Evolutionary conservation across 2,797 vertebrate genomes (phyloP).

Genomic region (Mormyrops boulengeri): DNA sequence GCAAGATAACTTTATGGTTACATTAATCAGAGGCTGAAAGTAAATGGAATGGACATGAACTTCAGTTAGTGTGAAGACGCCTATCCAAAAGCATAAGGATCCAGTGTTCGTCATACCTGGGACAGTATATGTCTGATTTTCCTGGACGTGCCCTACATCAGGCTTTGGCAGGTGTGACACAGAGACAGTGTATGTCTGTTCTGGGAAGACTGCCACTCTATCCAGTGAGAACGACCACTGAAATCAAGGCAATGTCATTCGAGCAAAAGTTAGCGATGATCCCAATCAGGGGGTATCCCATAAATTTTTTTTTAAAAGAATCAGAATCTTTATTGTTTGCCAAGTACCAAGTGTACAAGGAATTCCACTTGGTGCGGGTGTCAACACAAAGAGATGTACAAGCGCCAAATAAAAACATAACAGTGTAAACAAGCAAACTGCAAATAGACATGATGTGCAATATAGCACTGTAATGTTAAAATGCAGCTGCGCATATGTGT

Average conservation of each 20-base stretch:
- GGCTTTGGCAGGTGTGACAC: slow-evolving; percentile 55
- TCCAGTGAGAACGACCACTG: slow-evolving; percentile 58
- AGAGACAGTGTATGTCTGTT: slow-evolving; percentile 44
- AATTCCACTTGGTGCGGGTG: not conserved
- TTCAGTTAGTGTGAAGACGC: not conserved
- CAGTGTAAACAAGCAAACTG: not conserved
- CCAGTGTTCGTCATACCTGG: slow-evolving; percentile 43
- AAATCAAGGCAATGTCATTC: not conserved
- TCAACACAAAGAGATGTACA: not conserved
- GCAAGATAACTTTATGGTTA: not conserved
- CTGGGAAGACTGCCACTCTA: slow-evolving; percentile 45
- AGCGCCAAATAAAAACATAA: not conserved
- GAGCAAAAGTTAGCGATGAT: not conserved
- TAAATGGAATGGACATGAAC: not conserved
- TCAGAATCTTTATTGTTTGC: not conserved
- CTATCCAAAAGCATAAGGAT: not conserved
- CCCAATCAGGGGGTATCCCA: not conserved
- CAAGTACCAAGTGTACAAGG: not conserved
- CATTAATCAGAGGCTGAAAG: not conserved
- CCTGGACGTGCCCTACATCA: not conserved
- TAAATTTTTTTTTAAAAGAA: not conserved
- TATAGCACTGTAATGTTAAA: not conserved
- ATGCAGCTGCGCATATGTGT: not conserved
- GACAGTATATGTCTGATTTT: slow-evolving; percentile 29
- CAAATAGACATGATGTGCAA: not conserved